Base-by-base conservation (phyloP, 2,888 invertebrate species). In the Embidobia sp. region DNA sequence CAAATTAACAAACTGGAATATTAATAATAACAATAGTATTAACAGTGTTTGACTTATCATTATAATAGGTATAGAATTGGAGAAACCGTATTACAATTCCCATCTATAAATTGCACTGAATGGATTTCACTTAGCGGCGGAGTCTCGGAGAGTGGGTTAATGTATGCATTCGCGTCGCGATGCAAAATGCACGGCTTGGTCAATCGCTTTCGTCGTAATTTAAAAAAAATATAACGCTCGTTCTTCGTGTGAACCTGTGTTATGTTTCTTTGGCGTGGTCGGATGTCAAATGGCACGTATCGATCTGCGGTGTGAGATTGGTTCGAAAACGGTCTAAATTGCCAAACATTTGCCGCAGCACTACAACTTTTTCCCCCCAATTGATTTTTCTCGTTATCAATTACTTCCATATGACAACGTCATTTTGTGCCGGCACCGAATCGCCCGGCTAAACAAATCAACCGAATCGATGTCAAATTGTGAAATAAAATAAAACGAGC, bases 241-340 rank as follows among this genome's bases (percentile, higher is more conserved):
- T 59, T 57, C 42, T 26, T 42, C 35, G 42, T 31, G 27, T n/a
- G 26, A 53, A 55, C 29, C 37, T 31, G 22, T 40, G 55, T 57
- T 57, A 57, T 44, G 59, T 49, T 49, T 51, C 22, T 29, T 37
- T 27, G 19, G 33, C 40, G 40, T 33, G 49, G 51, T 49, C 40
- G 57, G 33, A 51, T 40, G 40, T 69, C 59, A 59, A 69, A 69
- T 69, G 69, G 69, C 40, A 42, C 51, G 51, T 59, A 69, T 59
- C 59, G 69, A 69, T 49, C 69, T 51, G 69, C 33, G 42, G 59
- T 44, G n/a, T n/a, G 33, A 13, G 48, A 67, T 67, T 67, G 48
- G 19, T 40, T 48, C 22, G 11, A 37, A 53, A 67, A 18, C 44
- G 46, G 26, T 22, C 18, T 7, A 55, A 69, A 49, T 49, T 57